Percentiles rank a stretch among this genome's conserved stretches.
Evolutionary conservation across 1,140 invertebrate genomes (phyloP).

Genomic region (Pachyrhynchus sulphureomaculatus): DNA sequence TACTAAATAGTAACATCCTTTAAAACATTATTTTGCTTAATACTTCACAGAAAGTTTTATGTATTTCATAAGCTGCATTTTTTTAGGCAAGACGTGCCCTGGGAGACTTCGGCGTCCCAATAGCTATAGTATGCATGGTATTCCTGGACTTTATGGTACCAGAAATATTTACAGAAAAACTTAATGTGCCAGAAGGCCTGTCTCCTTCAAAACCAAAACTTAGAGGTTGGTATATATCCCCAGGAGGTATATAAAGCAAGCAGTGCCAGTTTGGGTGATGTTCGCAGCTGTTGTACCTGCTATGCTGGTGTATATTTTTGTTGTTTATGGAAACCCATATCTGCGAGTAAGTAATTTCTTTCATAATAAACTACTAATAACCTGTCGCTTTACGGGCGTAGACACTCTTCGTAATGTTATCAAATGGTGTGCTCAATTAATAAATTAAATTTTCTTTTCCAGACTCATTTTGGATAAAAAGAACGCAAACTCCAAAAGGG

Average conservation of each 20-base stretch:
- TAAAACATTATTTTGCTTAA: too few species aligned
- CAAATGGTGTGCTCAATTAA: too few species aligned
- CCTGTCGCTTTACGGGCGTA: too few species aligned
- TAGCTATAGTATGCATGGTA: constrained; percentile 93
- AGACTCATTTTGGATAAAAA: constrained; percentile 92
- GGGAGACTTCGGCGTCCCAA: constrained; percentile 96
- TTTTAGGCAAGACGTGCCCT: constrained; percentile 81
- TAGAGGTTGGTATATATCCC: constrained; percentile 82
- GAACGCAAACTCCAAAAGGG: constrained; percentile 90
- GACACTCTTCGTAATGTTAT: too few species aligned
- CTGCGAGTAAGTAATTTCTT: constrained; percentile 86
- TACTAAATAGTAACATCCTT: too few species aligned
- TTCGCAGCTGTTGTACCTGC: constrained; percentile 83
- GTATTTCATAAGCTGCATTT: too few species aligned
- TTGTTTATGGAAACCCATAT: constrained; percentile 98
- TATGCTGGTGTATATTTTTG: constrained; percentile 89
- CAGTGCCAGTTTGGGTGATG: constrained; percentile 73
- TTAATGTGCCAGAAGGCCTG: constrained; percentile 84
- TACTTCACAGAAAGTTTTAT: too few species aligned
- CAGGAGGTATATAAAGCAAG: constrained; percentile 60
- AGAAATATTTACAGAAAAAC: constrained; percentile 81
- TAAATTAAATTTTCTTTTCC: constrained; percentile 46
- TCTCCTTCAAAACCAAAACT: constrained; percentile 69
- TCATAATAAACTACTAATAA: too few species aligned
- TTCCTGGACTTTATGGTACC: constrained; percentile 74